Evolutionary conservation across 2,888 invertebrate genomes (phyloP), one percentile per base, ranked within the genome.

Genomic region (Apamea sordens): DNA sequence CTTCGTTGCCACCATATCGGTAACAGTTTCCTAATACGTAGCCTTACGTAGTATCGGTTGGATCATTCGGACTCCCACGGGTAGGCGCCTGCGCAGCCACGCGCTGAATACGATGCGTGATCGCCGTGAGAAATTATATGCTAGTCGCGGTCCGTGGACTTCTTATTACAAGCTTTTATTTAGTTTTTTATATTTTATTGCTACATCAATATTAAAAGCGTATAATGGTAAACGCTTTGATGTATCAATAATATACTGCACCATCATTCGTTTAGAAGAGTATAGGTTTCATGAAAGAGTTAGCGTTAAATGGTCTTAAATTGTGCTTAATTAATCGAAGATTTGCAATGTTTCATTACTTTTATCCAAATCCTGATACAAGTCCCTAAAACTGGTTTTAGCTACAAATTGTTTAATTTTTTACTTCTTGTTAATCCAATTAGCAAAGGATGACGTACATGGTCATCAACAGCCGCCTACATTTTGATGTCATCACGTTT

Each of bases 121-220:
- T 95, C 95, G 93, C 94, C 96, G 96, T 96, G 96, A 95, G 96
- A 96, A 96, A 92, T 93, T 91, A 91, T 90, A 91, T 88, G 88
- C 86, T 85, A 89, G 96, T 95, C 92, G 92, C 95, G 96, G 94
- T 95, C 94, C 95, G 93, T 90, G 89, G 93, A 92, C 90, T 93
- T 90, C 91, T 90, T 93, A 92, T 92, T n/a, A n/a, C n/a, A n/a
- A n/a, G n/a, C n/a, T n/a, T n/a, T n/a, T n/a, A n/a, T n/a, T n/a
- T n/a, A n/a, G n/a, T n/a, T n/a, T n/a, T n/a, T 90, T 89, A 90
- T 86, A 88, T 87, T 87, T 71, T 82, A 74, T 76, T 67, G 56
- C 72, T 77, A 80, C 69, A 75, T 84, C 75, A 65, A 80, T 84
- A 78, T 76, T 79, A 80, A 76, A 82, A 63, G n/a, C 44, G n/a